Evolutionary conservation across 2,113 vertebrate genomes (phyloP), one percentile per base, ranked within the genome.

Genomic region (Rhinopomastus cyanomelas): DNA sequence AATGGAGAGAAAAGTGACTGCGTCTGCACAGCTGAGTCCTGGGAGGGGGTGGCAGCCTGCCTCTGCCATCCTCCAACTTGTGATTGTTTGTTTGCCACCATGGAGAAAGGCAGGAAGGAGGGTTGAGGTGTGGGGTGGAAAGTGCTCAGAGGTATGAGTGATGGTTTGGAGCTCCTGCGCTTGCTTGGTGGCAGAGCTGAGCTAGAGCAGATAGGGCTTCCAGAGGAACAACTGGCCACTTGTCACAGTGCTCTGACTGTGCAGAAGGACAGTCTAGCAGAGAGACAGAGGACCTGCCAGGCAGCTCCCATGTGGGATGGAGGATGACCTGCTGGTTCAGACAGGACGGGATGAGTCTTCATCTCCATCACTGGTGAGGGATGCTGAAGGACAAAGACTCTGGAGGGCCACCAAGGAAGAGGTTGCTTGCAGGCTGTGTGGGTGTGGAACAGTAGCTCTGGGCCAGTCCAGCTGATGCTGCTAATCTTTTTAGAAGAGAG

Each of bases 121-220:
- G n/a, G 64, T 37, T 44, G 72, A 81, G 39, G n/a, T 30, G 18
- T 57, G 44, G 60, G 30, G 14, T 87, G 66, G 71, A 56, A 71
- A 53, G n/a, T 4, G 14, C 62, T 42, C 0, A 0, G 67, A 53
- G 72, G n/a, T 39, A 6, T 21, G 62, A 46, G 53, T 0, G 11
- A 49, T 44, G 74, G 13, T 57, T 61, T 44, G 15, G 79, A 68
- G 42, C 32, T 81, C n/a, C n/a, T n/a, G n/a, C n/a, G 51, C 46
- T 17, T 53, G 52, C 42, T 62, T 61, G 16, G 19, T 55, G 16
- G 2, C 52, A 42, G 65, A 12, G 39, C 55, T 59, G n/a, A 64
- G 37, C 53, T 36, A 34, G 46, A 11, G 39, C 39, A 42, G 11
- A 42, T 15, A 42, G 15, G 37, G 56, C 55, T 74, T n/a, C 34